Conservation (phyloP, 2,888 invertebrate genomes). For the Macrosoma leucophasiata region DNA sequence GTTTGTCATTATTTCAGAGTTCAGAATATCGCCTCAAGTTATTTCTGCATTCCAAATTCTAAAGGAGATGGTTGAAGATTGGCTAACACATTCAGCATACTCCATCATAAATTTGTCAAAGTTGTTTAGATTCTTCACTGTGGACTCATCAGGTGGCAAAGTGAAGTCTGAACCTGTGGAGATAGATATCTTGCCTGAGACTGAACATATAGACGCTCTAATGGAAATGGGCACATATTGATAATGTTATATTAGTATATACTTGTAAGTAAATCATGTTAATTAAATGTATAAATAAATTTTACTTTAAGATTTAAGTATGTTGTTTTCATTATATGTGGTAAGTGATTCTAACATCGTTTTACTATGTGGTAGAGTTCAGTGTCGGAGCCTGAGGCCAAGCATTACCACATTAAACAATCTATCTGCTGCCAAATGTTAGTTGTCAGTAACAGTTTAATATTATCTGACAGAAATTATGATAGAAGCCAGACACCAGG, state of each 20-base stretch:
- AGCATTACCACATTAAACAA: too few relatives aligned
- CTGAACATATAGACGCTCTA: conserved; percentile 64
- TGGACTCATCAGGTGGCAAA: conserved; percentile 46
- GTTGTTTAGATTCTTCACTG: conserved; percentile 67
- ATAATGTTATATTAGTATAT: conserved; percentile 9
- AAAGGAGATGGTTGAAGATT: conserved; percentile 80
- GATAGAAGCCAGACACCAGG: too few relatives aligned
- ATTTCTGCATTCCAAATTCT: conserved; percentile 77
- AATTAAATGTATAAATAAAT: conserved; percentile 8
- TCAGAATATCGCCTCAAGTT: conserved; percentile 63
- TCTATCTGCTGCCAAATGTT: too few relatives aligned
- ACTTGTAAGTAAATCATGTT: conserved; percentile 19
- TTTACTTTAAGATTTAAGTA: not conserved
- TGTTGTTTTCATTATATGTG: too few relatives aligned
- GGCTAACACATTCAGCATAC: conserved; percentile 80
- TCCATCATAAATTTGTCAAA: conserved; percentile 79
- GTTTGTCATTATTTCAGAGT: conserved; percentile 74
- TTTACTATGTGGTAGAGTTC: too few relatives aligned
- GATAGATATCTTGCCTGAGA: conserved; percentile 63
- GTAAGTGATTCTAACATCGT: too few relatives aligned
- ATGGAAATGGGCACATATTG: conserved; percentile 61
- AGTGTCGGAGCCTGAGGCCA: too few relatives aligned
- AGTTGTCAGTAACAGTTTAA: too few relatives aligned
- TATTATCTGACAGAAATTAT: too few relatives aligned
- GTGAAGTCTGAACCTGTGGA: conserved; percentile 50